Percentiles rank a stretch among this genome's conserved stretches.
phyloP scores from a whole-genome alignment of 1,140 invertebrate species.

The Lepidurus arcticus region DNA sequence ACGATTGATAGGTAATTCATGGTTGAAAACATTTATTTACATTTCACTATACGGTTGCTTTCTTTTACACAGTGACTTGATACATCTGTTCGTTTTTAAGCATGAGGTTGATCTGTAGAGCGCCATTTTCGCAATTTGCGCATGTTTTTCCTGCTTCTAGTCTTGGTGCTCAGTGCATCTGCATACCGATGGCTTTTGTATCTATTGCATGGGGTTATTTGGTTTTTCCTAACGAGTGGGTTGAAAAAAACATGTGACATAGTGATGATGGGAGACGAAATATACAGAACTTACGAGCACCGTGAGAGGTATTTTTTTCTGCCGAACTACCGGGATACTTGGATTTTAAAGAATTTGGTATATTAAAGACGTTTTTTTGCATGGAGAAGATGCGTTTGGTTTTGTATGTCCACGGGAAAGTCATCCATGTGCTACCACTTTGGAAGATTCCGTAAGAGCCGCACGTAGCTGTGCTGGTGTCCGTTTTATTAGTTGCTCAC shows the following conservation, averaged over 20 bases:
- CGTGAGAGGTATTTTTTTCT: slow-evolving; percentile 1
- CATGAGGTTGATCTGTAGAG: too few species aligned
- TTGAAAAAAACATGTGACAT: not conserved
- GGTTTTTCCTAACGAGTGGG: not conserved
- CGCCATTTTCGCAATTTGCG: too few species aligned
- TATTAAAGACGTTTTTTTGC: not conserved
- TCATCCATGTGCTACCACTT: not conserved
- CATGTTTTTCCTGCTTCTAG: too few species aligned
- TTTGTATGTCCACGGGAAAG: not conserved
- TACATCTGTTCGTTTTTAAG: too few species aligned
- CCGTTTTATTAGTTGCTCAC: not conserved
- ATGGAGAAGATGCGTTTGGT: too few species aligned
- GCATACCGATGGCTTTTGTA: not conserved
- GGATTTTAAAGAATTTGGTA: not conserved
- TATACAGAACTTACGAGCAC: not conserved
- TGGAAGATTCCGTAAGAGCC: not conserved
- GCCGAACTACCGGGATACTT: not conserved
- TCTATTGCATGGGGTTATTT: not conserved
- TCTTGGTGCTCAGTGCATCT: too few species aligned
- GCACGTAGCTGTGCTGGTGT: not conserved
- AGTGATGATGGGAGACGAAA: not conserved
- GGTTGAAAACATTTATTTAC: too few species aligned
- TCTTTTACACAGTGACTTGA: too few species aligned
- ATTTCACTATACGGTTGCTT: too few species aligned
- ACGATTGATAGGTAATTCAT: too few species aligned